Evolutionary conservation across 2,113 vertebrate species (phyloP).

Genomic region (Trogon surrucura): DNA sequence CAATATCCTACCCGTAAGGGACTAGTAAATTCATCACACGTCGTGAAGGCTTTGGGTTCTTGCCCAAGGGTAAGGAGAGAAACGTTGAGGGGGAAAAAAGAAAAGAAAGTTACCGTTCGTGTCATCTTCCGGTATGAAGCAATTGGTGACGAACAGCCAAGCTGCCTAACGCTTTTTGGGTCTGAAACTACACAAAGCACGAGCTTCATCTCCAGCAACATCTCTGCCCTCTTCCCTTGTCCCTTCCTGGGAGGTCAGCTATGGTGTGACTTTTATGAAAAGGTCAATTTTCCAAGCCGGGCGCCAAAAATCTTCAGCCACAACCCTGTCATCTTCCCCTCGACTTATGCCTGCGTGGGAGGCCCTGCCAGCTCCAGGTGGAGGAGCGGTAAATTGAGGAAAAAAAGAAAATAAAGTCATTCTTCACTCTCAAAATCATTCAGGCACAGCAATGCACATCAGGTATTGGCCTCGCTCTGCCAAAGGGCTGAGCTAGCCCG

Average conservation of each 20-base stretch:
- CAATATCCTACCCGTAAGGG: neutral
- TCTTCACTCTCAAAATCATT: neutral
- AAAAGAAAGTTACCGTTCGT: neutral
- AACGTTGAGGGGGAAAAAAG: neutral
- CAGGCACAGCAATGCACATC: neutral
- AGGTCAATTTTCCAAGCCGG: neutral
- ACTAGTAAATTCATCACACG: neutral
- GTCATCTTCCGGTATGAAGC: slow-evolving; percentile 5
- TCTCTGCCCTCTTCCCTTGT: neutral
- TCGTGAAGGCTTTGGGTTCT: neutral
- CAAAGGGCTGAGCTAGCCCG: slow-evolving; percentile 33
- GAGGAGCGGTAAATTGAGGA: neutral
- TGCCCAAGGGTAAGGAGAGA: neutral
- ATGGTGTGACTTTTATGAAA: neutral
- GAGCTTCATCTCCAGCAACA: neutral
- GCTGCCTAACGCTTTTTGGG: neutral
- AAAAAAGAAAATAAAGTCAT: neutral
- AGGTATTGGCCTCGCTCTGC: neutral
- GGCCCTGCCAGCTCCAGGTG: slow-evolving; percentile 17
- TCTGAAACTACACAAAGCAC: neutral
- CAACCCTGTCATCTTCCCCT: neutral
- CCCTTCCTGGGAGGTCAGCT: neutral
- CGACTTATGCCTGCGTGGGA: neutral
- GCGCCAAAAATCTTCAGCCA: neutral
- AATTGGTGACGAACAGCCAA: neutral